Conservation (phyloP, 2,113 vertebrate genomes). For the Erpornis zantholeuca region DNA sequence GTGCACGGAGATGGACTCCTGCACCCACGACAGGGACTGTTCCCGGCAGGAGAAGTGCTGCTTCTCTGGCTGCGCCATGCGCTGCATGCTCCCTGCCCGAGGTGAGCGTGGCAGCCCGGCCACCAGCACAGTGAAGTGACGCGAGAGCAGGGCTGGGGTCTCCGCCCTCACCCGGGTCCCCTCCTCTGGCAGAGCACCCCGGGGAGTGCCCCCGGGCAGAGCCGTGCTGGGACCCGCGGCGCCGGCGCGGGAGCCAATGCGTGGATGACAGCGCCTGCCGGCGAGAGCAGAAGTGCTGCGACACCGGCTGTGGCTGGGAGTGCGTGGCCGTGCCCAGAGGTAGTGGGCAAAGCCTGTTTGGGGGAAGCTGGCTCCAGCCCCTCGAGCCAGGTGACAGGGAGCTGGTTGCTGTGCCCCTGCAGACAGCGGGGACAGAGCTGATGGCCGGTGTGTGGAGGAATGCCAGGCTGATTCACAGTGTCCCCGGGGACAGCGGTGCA, state of each 20-base stretch:
- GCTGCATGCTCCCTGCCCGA: background rate
- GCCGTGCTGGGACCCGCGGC: background rate
- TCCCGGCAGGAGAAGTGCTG: constrained; percentile 46
- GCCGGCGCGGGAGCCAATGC: background rate
- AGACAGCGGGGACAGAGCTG: background rate
- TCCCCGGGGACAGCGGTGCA: background rate
- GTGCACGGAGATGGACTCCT: background rate
- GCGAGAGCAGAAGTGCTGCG: constrained; percentile 27
- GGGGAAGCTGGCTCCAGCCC: background rate
- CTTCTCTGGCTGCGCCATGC: constrained; percentile 18
- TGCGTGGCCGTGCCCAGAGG: background rate
- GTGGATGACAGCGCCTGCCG: background rate
- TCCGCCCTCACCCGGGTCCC: fast-evolving
- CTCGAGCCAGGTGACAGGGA: background rate
- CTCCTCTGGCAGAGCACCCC: background rate
- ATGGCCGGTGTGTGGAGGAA: background rate
- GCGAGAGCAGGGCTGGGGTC: background rate
- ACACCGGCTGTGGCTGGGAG: background rate
- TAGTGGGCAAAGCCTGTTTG: background rate
- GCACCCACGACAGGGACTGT: constrained; percentile 28
- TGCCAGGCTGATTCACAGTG: background rate
- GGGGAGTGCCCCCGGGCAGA: background rate
- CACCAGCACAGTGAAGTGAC: fast-evolving
- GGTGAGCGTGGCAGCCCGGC: background rate
- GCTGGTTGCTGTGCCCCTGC: background rate